These are phyloP conservation scores for Heteractis magnifica DNA, from an alignment of 92 coral and sea anemone species.

Conservation along the genomic window DNA sequence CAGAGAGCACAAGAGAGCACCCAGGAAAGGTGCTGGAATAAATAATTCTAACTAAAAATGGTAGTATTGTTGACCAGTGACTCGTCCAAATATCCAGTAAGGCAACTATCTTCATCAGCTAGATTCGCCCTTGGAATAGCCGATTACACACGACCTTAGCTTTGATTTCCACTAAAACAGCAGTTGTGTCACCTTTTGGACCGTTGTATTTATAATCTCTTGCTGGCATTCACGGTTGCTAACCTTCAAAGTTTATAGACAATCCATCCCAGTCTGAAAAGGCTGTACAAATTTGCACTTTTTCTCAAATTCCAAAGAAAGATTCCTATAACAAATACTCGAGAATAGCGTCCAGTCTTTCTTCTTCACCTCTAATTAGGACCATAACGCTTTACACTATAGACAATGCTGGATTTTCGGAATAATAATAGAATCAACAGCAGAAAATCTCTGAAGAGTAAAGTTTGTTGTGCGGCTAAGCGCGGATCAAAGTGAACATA, in stretches of 20 bases:
- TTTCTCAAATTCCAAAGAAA: background rate
- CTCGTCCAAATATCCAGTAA: too few relatives aligned
- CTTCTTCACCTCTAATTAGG: background rate
- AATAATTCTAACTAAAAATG: background rate
- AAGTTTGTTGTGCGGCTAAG: background rate
- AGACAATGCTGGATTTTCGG: background rate
- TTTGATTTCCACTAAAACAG: background rate
- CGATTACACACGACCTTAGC: background rate
- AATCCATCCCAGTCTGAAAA: background rate
- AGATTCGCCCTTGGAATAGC: too few relatives aligned
- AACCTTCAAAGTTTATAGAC: background rate
- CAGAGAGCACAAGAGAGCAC: background rate
- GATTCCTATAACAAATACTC: background rate
- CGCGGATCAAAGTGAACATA: background rate
- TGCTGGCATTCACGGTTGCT: background rate
- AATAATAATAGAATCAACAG: background rate
- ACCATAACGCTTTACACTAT: background rate
- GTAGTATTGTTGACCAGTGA: too few relatives aligned
- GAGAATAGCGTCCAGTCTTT: background rate
- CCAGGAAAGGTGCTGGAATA: background rate
- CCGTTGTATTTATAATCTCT: background rate
- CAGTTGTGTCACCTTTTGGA: background rate
- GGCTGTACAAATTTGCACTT: background rate
- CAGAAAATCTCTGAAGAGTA: background rate
- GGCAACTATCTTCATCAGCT: too few relatives aligned